A percentile compares a stretch with the other conserved stretches of the same genome.
These are phyloP conservation scores for Botia kubotai DNA, from an alignment of 2,797 vertebrate genomes.

Conservation along the genomic window DNA sequence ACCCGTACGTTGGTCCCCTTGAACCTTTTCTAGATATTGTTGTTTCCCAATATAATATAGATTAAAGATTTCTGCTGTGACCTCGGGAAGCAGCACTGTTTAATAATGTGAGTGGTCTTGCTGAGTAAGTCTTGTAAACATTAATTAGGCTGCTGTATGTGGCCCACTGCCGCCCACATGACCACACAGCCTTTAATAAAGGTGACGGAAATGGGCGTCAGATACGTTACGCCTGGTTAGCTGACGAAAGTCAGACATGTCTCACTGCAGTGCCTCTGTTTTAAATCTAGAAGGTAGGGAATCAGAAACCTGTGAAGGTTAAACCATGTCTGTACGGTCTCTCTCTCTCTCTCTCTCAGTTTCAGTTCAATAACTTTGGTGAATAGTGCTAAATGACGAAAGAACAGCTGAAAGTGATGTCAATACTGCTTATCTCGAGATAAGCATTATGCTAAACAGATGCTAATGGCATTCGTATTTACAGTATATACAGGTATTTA, in stretches of 20 bases:
- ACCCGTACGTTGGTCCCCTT: constrained; percentile 47
- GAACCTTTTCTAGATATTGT: constrained; percentile 34
- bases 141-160: constrained; percentile 41
- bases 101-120: constrained; percentile 39
- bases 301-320: constrained; percentile 25
- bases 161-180: constrained; percentile 40
- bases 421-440: not conserved
- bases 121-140: constrained; percentile 58
- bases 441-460: not conserved
- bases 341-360: not conserved
- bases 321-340: not conserved
- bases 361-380: not conserved
- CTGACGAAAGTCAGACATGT: not conserved
- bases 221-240: constrained; percentile 8
- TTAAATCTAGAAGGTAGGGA: constrained; percentile 1
- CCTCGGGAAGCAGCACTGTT: constrained; percentile 9
- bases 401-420: not conserved
- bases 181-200: constrained; percentile 45
- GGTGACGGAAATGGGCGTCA: constrained; percentile 40
- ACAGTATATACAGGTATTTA: too few species aligned
- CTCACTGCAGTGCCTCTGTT: constrained; percentile 9
- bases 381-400: constrained; percentile 38
- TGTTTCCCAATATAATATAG: constrained; percentile 9
- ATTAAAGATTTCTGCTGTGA: constrained; percentile 9
- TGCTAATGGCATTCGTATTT: not conserved